phyloP scores from a whole-genome alignment of 2,113 vertebrate species.

The Salvator merianae region DNA sequence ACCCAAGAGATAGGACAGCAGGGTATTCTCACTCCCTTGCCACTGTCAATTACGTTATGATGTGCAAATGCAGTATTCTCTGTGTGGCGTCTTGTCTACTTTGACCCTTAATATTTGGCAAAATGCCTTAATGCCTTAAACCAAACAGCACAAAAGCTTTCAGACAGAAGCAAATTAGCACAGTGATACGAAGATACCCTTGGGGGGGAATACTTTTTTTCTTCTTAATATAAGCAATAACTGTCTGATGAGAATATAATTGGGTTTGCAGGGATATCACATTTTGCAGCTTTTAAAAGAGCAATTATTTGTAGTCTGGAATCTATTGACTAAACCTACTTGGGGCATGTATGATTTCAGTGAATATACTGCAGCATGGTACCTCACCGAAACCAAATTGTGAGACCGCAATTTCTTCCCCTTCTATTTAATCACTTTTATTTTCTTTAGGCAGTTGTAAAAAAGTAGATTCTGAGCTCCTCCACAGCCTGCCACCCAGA shows the following conservation, averaged over 20 bases:
- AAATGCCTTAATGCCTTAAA: background rate
- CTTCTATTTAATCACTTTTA: too few species aligned
- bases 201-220: too few species aligned
- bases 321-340: conserved; percentile 8
- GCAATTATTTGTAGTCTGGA: conserved; percentile 16
- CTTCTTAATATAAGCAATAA: background rate
- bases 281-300: background rate
- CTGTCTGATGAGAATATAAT: background rate
- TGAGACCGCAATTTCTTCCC: too few species aligned
- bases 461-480: too few species aligned
- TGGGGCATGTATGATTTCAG: conserved; percentile 32
- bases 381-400: too few species aligned
- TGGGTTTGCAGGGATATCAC: background rate
- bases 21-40: too few species aligned
- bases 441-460: too few species aligned
- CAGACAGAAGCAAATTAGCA: background rate
- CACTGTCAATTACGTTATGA: too few species aligned
- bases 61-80: too few species aligned
- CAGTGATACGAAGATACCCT: background rate
- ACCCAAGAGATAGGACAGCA: too few species aligned
- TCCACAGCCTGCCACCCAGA: too few species aligned
- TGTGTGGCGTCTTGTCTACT: background rate
- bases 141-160: background rate
- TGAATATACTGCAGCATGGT: background rate
- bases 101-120: background rate